These are phyloP conservation scores for Echinometra lucunter DNA, from an alignment of 53 echinoderm and acorn worm species.

Conservation along the genomic window DNA sequence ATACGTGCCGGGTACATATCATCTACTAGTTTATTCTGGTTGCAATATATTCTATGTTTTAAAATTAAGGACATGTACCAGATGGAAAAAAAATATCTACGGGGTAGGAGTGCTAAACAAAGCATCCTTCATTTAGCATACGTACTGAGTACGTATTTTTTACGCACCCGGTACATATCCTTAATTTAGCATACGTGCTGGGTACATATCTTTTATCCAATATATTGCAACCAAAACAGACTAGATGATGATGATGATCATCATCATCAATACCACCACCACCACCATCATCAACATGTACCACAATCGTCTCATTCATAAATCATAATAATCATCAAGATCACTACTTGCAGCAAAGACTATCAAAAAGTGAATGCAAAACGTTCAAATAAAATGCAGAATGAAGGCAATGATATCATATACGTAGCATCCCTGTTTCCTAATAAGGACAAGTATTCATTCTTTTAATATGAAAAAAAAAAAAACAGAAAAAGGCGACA, in stretches of 20 bases:
- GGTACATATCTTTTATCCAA: too few species aligned
- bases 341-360: not conserved
- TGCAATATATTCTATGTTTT: too few species aligned
- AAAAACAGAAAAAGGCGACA: not conserved
- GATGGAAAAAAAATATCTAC: too few species aligned
- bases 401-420: not conserved
- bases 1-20: too few species aligned
- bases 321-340: not conserved
- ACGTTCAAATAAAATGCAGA: not conserved
- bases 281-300: not conserved
- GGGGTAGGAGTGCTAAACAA: too few species aligned
- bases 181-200: too few species aligned
- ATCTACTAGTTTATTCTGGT: too few species aligned
- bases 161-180: too few species aligned
- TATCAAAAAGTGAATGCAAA: not conserved
- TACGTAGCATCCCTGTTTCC: not conserved
- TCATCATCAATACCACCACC: constrained; percentile 2
- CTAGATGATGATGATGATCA: not conserved
- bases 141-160: too few species aligned
- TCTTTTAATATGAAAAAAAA: not conserved
- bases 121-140: too few species aligned
- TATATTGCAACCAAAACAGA: too few species aligned
- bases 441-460: not conserved
- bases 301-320: not conserved
- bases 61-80: too few species aligned